phyloP scores from a whole-genome alignment of 2,888 invertebrate species.

The Agrotis puta region DNA sequence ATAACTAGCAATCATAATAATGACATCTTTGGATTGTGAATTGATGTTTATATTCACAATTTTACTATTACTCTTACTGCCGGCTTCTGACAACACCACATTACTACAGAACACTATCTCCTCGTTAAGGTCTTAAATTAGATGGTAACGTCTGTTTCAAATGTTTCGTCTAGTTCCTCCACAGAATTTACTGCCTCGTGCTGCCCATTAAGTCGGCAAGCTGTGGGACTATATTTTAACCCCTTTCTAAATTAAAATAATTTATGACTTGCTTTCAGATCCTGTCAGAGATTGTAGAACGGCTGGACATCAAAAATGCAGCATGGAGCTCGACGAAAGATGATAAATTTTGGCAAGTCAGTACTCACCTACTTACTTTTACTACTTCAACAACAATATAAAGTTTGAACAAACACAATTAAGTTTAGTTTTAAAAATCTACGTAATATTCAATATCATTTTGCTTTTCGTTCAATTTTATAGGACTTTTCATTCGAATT shows the following conservation, averaged over 20 bases:
- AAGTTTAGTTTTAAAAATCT: not conserved
- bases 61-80: constrained; percentile 6
- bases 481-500: not conserved
- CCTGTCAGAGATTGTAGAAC: constrained; percentile 88
- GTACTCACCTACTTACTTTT: not conserved
- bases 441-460: too few relatives aligned
- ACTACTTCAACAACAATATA: not conserved
- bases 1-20: constrained; percentile 28
- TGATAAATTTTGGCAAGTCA: constrained; percentile 88
- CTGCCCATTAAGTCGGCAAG: constrained; percentile 16
- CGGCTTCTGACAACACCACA: not conserved
- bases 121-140: constrained; percentile 8
- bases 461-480: too few relatives aligned
- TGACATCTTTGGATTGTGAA: constrained; percentile 38
- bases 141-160: constrained; percentile 11
- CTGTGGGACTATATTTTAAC: constrained; percentile 17
- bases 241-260: constrained; percentile 13
- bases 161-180: constrained; percentile 11
- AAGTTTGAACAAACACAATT: not conserved
- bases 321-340: constrained; percentile 90
- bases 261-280: constrained; percentile 74
- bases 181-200: constrained; percentile 22
- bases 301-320: constrained; percentile 89
- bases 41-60: constrained; percentile 31
- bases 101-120: not conserved